Evolutionary conservation across 2,113 vertebrate genomes (phyloP).

Genomic region (Syrrhaptes paradoxus): DNA sequence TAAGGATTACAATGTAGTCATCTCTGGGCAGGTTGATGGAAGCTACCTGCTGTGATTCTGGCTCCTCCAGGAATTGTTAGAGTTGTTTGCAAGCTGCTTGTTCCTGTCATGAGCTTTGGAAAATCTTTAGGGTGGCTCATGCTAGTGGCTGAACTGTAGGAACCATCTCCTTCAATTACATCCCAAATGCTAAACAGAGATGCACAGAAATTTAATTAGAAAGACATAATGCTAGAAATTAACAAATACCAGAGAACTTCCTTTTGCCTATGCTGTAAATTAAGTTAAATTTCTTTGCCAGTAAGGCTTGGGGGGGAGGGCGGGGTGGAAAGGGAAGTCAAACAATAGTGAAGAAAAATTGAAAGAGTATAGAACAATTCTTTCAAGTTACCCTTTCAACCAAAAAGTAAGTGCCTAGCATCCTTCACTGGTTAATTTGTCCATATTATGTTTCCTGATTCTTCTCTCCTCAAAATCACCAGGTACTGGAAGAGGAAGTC

Average conservation of each 20-base stretch:
- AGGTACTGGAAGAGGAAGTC: not conserved
- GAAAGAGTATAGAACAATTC: not conserved
- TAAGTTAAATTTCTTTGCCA: not conserved
- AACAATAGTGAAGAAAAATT: not conserved
- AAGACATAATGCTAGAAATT: not conserved
- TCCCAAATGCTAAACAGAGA: conserved; percentile 6
- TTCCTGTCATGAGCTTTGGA: not conserved
- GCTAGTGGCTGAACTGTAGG: not conserved
- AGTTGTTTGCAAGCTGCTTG: not conserved
- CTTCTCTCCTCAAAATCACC: not conserved
- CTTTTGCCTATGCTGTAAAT: not conserved
- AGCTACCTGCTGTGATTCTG: not conserved
- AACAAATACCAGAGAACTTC: not conserved
- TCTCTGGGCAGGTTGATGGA: not conserved
- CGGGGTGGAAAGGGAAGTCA: not conserved
- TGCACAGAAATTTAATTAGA: conserved; percentile 5
- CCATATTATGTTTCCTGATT: not conserved
- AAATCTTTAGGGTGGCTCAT: not conserved
- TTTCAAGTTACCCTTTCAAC: not conserved
- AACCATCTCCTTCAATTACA: not conserved
- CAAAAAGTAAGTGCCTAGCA: not conserved
- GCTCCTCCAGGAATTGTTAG: not conserved
- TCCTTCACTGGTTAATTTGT: not conserved
- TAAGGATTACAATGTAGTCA: not conserved
- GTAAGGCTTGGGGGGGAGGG: not conserved